A percentile compares a stretch with the other conserved stretches of the same genome.
phyloP scores from a whole-genome alignment of 1,140 invertebrate species.

The Phymastichus coffea region DNA sequence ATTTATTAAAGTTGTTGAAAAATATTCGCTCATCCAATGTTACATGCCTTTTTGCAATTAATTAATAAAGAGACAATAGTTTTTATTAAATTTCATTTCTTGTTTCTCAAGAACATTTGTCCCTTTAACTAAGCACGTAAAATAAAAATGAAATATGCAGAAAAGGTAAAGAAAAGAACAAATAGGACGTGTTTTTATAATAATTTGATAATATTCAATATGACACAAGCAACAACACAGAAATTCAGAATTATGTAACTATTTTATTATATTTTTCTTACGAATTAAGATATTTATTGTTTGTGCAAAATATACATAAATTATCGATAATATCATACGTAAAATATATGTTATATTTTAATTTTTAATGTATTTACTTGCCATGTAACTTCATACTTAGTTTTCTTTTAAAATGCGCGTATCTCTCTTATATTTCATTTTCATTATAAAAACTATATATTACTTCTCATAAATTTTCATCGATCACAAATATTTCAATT shows the following conservation, averaged over 20 bases:
- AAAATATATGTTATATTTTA: conserved; percentile 18
- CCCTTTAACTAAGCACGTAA: no score
- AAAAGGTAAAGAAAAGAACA: no score
- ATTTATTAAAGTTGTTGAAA: neutral
- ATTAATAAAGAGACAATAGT: conserved; percentile 14
- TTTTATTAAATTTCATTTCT: conserved; percentile 2
- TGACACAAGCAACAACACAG: no score
- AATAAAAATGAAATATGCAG: no score
- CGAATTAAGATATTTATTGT: conserved; percentile 25
- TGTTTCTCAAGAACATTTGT: no score
- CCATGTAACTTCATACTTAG: conserved; percentile 6
- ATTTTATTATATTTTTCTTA: conserved; percentile 18
- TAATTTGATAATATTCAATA: no score
- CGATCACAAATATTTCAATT: conserved; percentile 14
- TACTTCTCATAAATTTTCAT: neutral
- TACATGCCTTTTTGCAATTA: conserved; percentile 10
- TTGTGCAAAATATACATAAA: conserved; percentile 29
- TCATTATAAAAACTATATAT: conserved; percentile 22
- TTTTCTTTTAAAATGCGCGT: conserved; percentile 4
- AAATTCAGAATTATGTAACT: no score
- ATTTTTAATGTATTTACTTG: conserved; percentile 1
- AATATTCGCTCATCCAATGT: conserved; percentile 10
- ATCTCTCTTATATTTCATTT: neutral
- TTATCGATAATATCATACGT: conserved; percentile 15
- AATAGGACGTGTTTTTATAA: no score